Conservation (phyloP, 2,797 vertebrate genomes). For the Threskiornis aethiopicus region DNA sequence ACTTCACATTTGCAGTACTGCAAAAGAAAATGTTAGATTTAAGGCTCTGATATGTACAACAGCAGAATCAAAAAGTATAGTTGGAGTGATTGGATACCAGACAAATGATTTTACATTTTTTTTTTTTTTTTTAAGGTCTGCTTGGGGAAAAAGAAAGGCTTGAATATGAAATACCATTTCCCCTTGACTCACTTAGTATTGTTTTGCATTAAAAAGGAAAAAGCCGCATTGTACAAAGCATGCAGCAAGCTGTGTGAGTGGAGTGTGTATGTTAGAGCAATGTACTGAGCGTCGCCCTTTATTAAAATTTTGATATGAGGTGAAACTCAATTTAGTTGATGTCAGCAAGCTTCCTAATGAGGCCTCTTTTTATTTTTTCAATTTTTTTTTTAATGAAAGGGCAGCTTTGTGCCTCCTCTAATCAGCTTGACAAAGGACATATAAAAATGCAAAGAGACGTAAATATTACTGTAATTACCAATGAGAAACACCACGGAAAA, state of each 20-base stretch:
- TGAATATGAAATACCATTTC: constrained; percentile 25
- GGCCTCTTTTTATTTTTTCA: constrained; percentile 11
- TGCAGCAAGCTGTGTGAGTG: not conserved
- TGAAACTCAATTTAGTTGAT: constrained; percentile 67
- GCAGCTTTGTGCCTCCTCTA: constrained; percentile 69
- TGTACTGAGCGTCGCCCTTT: not conserved
- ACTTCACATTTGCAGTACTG: constrained; percentile 8
- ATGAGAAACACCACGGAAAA: constrained; percentile 33
- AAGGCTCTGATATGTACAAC: not conserved
- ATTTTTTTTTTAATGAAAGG: constrained; percentile 42
- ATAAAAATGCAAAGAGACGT: constrained; percentile 58
- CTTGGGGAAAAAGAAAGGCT: not conserved
- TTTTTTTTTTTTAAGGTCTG: not conserved
- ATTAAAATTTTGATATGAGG: constrained; percentile 67
- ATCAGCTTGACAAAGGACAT: constrained; percentile 63
- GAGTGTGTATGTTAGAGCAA: not conserved
- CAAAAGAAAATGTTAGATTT: constrained; percentile 33
- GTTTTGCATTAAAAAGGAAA: constrained; percentile 45
- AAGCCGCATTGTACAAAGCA: not conserved
- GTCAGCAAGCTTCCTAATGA: constrained; percentile 69
- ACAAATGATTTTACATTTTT: not conserved
- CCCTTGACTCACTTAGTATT: not conserved
- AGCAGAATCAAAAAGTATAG: not conserved
- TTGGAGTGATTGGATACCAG: not conserved
- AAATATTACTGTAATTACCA: constrained; percentile 71